Evolutionary conservation across 2,888 invertebrate species (phyloP).

Genomic region (Ochlodes sylvanus): DNA sequence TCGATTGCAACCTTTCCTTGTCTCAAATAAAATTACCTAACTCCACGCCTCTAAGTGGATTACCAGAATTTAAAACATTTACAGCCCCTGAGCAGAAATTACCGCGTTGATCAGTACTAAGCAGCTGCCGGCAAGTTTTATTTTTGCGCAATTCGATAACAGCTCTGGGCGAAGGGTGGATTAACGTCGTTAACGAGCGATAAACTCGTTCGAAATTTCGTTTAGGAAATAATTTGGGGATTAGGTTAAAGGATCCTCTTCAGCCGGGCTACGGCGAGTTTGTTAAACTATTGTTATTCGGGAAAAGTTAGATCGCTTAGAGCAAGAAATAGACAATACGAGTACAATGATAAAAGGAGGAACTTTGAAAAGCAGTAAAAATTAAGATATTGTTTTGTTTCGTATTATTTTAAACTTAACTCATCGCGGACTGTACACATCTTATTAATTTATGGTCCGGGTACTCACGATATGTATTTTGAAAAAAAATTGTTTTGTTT

Average conservation of each 20-base stretch:
- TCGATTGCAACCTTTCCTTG: constrained; percentile 17
- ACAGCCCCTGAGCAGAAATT: constrained; percentile 22
- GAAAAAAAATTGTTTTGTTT: too few species aligned
- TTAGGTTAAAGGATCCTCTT: constrained; percentile 22
- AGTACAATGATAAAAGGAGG: neutral
- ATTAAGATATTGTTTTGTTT: too few species aligned
- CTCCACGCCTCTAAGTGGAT: constrained; percentile 34
- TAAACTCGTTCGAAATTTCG: constrained; percentile 41
- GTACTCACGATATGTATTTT: too few species aligned
- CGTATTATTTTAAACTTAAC: too few species aligned
- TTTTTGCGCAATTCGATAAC: constrained; percentile 37
- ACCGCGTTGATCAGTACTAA: constrained; percentile 33
- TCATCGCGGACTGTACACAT: too few species aligned
- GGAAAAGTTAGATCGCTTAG: neutral
- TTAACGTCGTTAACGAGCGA: constrained; percentile 40
- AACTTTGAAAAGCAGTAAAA: neutral
- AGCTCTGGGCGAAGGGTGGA: constrained; percentile 40
- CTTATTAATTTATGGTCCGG: too few species aligned
- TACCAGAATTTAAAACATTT: constrained; percentile 37
- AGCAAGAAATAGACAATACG: neutral
- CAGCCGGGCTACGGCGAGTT: neutral
- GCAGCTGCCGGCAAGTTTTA: constrained; percentile 27
- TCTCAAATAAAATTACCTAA: constrained; percentile 30
- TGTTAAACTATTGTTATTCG: constrained; percentile 22
- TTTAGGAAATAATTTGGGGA: constrained; percentile 41